Percentiles rank a stretch among this genome's conserved stretches.
Evolutionary conservation across 2,797 vertebrate species (phyloP).

Genomic region (Oreonectes daqikongensis): DNA sequence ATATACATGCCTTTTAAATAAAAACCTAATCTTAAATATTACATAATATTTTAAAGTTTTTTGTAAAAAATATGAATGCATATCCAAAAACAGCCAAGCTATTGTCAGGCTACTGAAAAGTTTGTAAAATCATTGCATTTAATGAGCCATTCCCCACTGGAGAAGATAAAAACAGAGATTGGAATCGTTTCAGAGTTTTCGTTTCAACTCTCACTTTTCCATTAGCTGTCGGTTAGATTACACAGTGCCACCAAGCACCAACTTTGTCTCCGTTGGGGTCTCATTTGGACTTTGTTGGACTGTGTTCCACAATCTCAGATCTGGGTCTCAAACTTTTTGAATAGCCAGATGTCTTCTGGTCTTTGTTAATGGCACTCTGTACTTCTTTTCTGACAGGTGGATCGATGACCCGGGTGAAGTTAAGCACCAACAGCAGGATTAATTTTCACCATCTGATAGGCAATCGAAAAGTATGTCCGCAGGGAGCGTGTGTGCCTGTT

Average conservation of each 20-base stretch:
- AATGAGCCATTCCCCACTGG: neutral
- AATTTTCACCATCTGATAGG: slow-evolving; percentile 35
- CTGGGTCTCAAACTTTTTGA: neutral
- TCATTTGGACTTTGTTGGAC: neutral
- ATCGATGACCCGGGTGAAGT: slow-evolving; percentile 46
- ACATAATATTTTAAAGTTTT: too few species aligned
- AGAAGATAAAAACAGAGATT: neutral
- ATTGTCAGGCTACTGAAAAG: too few species aligned
- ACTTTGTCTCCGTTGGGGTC: neutral
- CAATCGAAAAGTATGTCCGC: slow-evolving; percentile 30
- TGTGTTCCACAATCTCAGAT: neutral
- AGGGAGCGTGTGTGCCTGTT: neutral
- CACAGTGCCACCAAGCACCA: neutral
- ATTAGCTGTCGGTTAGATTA: slow-evolving; percentile 9
- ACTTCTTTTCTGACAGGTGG: slow-evolving; percentile 17
- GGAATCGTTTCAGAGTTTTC: slow-evolving; percentile 2
- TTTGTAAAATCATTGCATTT: too few species aligned
- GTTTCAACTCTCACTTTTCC: neutral
- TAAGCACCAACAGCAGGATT: slow-evolving; percentile 38
- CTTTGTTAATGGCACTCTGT: slow-evolving; percentile 14
- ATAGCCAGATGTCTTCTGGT: slow-evolving; percentile 26
- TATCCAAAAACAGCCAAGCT: too few species aligned
- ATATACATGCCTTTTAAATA: too few species aligned
- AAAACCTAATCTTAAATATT: too few species aligned
- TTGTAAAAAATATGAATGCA: too few species aligned